Conservation (phyloP, 1,140 invertebrate species). For the Trinorchestia longiramus region DNA sequence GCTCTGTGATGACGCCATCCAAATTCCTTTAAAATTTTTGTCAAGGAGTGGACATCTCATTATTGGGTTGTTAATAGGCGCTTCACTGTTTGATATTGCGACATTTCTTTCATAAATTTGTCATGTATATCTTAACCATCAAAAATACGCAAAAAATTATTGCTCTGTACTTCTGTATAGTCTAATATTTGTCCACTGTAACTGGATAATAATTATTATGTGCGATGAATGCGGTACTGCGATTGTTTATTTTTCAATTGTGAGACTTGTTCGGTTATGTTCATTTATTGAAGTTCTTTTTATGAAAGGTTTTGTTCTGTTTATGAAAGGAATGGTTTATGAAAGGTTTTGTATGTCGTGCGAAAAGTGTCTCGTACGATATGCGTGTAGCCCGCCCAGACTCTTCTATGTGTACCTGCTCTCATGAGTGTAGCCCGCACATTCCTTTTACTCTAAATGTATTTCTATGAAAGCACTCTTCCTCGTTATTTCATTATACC, state of each 20-base stretch:
- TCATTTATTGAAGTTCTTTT: not conserved
- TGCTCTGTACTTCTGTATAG: not conserved
- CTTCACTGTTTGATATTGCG: not conserved
- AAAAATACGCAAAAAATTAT: not conserved
- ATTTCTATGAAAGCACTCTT: slow-evolving; percentile 12
- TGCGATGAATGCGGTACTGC: not conserved
- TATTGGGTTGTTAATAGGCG: not conserved
- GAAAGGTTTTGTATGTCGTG: not conserved
- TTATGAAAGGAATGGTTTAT: no score
- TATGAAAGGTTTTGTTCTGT: no score
- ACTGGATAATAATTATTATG: not conserved
- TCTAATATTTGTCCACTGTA: not conserved
- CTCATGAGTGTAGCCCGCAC: slow-evolving; percentile 4
- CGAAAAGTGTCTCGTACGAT: not conserved
- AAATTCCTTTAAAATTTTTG: not conserved
- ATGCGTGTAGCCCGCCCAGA: not conserved
- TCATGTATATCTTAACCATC: not conserved
- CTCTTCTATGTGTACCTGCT: not conserved
- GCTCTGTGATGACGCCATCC: not conserved
- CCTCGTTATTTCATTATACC: not conserved
- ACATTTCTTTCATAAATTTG: not conserved
- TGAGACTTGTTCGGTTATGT: not conserved
- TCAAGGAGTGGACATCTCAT: not conserved
- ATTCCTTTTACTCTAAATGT: slow-evolving; percentile 39
- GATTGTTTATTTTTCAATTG: no score